Conservation (phyloP, 2,888 invertebrate species). For the Rhagonycha lutea region DNA sequence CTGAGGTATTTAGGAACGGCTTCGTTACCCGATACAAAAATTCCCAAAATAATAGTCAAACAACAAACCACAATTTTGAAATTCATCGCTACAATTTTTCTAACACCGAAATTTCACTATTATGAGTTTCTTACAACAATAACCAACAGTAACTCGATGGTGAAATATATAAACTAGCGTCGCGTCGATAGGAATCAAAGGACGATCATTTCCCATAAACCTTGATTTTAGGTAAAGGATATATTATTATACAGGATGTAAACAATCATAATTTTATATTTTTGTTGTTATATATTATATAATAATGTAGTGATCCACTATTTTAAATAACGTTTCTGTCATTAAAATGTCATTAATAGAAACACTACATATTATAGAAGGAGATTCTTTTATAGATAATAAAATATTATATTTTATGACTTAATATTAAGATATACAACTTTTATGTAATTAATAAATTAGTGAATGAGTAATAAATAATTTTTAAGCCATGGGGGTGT, state of each 20-base stretch:
- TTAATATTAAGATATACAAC: neutral
- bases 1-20: neutral
- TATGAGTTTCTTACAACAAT: neutral
- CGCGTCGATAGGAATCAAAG: neutral
- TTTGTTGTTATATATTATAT: neutral
- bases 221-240: neutral
- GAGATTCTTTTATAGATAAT: neutral
- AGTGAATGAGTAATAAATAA: neutral
- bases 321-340: neutral
- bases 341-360: neutral
- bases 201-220: neutral
- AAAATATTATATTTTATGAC: neutral
- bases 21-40: neutral
- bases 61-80: neutral
- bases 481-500: neutral
- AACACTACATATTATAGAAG: neutral
- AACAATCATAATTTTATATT: neutral
- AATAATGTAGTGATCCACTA: neutral
- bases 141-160: too few species aligned
- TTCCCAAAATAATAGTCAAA: neutral
- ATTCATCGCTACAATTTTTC: neutral
- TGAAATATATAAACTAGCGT: neutral
- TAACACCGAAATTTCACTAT: neutral
- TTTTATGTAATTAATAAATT: neutral
- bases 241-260: neutral